Conservation (phyloP, 2,797 vertebrate species). For the Tauraco hartlaubi region DNA sequence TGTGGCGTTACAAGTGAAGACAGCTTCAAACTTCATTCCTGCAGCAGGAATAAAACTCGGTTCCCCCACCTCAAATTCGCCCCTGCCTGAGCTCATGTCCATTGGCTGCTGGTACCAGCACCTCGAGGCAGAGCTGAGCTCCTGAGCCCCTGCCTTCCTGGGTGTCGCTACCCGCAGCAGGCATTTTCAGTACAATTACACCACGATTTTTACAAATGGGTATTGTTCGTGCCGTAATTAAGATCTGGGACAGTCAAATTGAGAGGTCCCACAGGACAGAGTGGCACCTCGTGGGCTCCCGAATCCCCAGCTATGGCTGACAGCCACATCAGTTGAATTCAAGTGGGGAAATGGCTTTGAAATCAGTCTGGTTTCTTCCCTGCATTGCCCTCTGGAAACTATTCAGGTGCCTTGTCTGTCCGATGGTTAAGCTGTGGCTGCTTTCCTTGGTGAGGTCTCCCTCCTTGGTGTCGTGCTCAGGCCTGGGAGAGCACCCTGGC, state of each 20-base stretch:
- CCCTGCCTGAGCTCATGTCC: not conserved
- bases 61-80: not conserved
- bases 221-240: not conserved
- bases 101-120: accelerated
- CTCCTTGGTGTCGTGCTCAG: not conserved
- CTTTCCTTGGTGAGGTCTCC: not conserved
- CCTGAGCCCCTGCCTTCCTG: not conserved
- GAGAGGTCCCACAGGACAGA: not conserved
- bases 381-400: not conserved
- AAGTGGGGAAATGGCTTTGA: not conserved
- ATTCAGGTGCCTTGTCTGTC: not conserved
- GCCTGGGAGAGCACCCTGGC: not conserved
- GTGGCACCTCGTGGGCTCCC: accelerated
- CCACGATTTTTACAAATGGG: not conserved
- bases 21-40: conserved; percentile 41
- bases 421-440: not conserved
- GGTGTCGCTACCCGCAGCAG: not conserved
- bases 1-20: conserved; percentile 62
- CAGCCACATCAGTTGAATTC: not conserved
- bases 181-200: not conserved
- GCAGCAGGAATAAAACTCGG: not conserved
- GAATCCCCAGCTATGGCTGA: not conserved
- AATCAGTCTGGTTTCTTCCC: accelerated
- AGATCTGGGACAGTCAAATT: not conserved
- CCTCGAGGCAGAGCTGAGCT: not conserved